phyloP scores from a whole-genome alignment of 2,797 vertebrate genomes.

The Toxotes lorentzi region DNA sequence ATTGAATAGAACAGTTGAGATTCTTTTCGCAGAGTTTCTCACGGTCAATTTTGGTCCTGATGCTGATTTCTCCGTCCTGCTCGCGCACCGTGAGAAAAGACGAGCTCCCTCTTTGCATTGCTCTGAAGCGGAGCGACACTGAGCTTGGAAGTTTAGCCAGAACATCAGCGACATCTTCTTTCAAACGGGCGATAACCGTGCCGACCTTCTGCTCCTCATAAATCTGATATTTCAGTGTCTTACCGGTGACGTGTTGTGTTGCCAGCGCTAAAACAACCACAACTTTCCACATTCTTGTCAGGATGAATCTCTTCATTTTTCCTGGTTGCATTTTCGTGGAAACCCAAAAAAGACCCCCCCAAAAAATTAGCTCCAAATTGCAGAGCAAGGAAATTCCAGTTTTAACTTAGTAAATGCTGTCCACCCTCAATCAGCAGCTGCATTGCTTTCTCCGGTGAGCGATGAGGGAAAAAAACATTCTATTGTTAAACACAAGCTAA shows the following conservation, averaged over 20 bases:
- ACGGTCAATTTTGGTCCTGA: constrained; percentile 94
- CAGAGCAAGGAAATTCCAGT: constrained; percentile 36
- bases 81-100: constrained; percentile 91
- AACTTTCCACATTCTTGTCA: constrained; percentile 78
- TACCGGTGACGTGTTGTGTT: constrained; percentile 79
- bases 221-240: constrained; percentile 94
- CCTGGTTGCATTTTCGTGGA: constrained; percentile 47
- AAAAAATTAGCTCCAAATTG: constrained; percentile 32
- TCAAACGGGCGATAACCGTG: constrained; percentile 91
- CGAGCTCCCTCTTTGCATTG: constrained; percentile 92
- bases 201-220: constrained; percentile 96
- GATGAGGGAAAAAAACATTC: constrained; percentile 5
- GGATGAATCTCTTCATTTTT: constrained; percentile 63
- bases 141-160: constrained; percentile 91
- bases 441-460: constrained; percentile 59
- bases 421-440: constrained; percentile 53
- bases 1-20: constrained; percentile 95
- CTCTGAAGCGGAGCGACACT: constrained; percentile 91
- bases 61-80: constrained; percentile 94
- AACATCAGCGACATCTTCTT: constrained; percentile 93
- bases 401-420: constrained; percentile 54
- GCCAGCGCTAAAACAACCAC: constrained; percentile 69
- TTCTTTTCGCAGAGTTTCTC: constrained; percentile 97
- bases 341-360: constrained; percentile 15
- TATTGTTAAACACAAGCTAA: constrained; percentile 11